These are phyloP conservation scores for Patella ulyssiponensis DNA, from an alignment of 2,888 invertebrate species.

Conservation along the genomic window DNA sequence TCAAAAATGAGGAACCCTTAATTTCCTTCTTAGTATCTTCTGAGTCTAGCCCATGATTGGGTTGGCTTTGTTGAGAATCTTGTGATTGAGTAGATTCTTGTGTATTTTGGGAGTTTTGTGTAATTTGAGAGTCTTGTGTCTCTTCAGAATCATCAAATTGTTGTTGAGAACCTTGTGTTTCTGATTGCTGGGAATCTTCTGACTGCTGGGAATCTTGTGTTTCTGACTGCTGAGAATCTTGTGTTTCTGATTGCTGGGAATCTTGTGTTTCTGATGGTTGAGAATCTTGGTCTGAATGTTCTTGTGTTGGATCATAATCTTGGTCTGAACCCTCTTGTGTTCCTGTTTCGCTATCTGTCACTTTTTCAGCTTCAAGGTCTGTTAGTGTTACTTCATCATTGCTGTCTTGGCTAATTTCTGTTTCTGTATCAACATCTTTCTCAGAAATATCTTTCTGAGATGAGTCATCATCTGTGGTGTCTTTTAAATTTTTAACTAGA, in stretches of 20 bases:
- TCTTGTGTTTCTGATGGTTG: neutral
- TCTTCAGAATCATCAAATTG: too few species aligned
- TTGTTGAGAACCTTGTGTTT: neutral
- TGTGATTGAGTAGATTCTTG: neutral
- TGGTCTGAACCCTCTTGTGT: neutral
- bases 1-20: neutral
- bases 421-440: neutral
- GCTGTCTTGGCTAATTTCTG: neutral
- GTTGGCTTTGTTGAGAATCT: neutral
- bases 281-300: constrained; percentile 1
- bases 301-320: neutral
- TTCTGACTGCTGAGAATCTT: too few species aligned
- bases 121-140: too few species aligned
- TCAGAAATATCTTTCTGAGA: neutral
- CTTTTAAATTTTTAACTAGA: neutral
- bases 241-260: neutral
- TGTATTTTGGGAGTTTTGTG: neutral
- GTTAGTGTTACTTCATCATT: neutral
- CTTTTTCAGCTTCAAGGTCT: neutral
- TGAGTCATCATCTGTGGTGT: neutral
- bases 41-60: too few species aligned
- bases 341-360: neutral
- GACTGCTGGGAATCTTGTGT: too few species aligned
- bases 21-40: too few species aligned
- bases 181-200: neutral